phyloP scores from a whole-genome alignment of 2,113 vertebrate species.

The Ascaphus truei region DNA sequence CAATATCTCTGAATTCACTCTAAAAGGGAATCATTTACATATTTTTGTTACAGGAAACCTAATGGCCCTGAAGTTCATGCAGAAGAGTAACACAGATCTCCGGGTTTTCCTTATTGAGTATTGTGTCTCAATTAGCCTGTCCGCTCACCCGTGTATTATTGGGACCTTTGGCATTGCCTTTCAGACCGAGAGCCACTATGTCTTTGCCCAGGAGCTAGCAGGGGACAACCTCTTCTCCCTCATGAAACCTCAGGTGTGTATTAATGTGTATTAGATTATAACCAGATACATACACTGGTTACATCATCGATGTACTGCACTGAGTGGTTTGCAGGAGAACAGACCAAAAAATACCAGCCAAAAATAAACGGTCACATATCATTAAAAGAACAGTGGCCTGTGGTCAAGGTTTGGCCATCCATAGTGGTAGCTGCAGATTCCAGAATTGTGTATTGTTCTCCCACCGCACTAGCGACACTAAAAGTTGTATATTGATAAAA shows the following conservation, averaged over 20 bases:
- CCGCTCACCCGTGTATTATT: constrained; percentile 76
- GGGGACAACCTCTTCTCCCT: constrained; percentile 81
- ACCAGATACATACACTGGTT: no score
- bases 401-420: no score
- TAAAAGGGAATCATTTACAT: not conserved
- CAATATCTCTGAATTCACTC: not conserved
- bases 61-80: constrained; percentile 84
- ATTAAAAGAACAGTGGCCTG: no score
- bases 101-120: constrained; percentile 82
- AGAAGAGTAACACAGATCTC: constrained; percentile 61
- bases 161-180: constrained; percentile 77
- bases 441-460: no score
- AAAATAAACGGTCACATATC: no score
- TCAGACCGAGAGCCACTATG: constrained; percentile 74
- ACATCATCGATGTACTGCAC: no score
- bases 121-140: constrained; percentile 79
- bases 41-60: constrained; percentile 62
- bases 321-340: not conserved
- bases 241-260: constrained; percentile 69
- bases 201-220: constrained; percentile 81
- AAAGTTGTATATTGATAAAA: no score
- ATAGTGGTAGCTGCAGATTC: no score
- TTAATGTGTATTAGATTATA: not conserved
- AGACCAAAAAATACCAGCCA: not conserved
- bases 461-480: no score